Evolutionary conservation across 2,888 invertebrate genomes (phyloP).

Genomic region (Pammene aurita): DNA sequence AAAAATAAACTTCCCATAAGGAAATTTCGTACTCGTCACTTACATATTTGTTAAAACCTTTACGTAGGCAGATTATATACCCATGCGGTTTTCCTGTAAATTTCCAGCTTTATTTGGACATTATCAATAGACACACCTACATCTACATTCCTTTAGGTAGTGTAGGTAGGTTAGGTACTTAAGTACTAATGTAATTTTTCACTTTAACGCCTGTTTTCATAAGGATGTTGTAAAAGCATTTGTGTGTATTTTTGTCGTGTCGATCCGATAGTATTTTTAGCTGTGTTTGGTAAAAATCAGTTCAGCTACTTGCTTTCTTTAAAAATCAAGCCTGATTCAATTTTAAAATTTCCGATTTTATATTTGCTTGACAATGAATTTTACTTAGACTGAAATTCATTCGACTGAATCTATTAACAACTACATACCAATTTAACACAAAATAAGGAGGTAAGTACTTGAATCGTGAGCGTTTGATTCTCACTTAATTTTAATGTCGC

Average conservation of each 20-base stretch:
- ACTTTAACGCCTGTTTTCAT: too few species aligned
- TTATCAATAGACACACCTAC: not conserved
- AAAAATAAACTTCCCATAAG: conserved; percentile 8
- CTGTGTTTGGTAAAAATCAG: not conserved
- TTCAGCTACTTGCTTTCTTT: not conserved
- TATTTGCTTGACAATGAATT: conserved; percentile 25
- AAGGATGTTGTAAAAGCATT: too few species aligned
- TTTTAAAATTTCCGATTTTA: not conserved
- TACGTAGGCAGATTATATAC: conserved; percentile 15
- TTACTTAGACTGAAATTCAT: conserved; percentile 2
- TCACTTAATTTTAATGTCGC: conserved; percentile 54
- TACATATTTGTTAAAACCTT: conserved; percentile 6
- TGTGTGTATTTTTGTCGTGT: too few species aligned
- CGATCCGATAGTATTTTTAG: not conserved
- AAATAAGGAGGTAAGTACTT: conserved; percentile 35
- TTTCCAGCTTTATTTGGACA: conserved; percentile 6
- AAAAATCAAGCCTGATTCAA: too few species aligned
- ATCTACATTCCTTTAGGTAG: not conserved
- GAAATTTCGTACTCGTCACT: conserved; percentile 18
- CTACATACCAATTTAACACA: conserved; percentile 29
- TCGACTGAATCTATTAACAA: conserved; percentile 17
- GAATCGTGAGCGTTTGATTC: conserved; percentile 70
- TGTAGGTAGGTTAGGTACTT: too few species aligned
- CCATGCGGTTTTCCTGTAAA: conserved; percentile 23
- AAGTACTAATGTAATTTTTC: too few species aligned